Base-by-base conservation (phyloP, 2,113 vertebrate genomes). In the Petrocephalus microphthalmus region DNA sequence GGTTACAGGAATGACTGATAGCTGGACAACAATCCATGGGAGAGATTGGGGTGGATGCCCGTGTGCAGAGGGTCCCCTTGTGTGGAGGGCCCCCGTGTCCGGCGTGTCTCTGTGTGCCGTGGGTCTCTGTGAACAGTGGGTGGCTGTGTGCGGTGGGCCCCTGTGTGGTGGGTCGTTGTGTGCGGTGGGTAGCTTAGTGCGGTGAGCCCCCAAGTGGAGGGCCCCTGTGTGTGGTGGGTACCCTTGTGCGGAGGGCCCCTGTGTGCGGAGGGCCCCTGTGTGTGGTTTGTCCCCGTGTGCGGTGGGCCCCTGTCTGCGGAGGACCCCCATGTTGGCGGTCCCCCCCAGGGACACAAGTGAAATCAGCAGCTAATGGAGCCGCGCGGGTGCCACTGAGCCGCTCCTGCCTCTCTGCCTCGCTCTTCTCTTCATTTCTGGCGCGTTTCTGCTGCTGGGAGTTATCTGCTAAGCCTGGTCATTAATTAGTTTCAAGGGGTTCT, bases 381-480 rank as follows among this genome's bases (percentile, higher is more conserved):
- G 47, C 56, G 13, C 13, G 84, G 33, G 42, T 47, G 52, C 52
- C 19, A 7, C 19, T 64, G 74, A 64, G 74, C 22, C 29, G 88
- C 85, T 85, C 45, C 85, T 78, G 51, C 89, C 78, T 57, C 84
- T 52, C 33, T 54, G 22, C 88, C 86, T 82, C 87, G 87, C 85
- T 88, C 52, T 29, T 57, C 84, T 82, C 56, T 56, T 88, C 78
- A 87, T 60, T 85, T 83, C 64, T n/a, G 85, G 87, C 56, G 22
- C 74, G 52, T 88, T 89, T 83, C 85, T 88, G 90, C 90, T 91
- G 89, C 88, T 87, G 92, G 92, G 91, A 91, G 93, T 93, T 94
- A 93, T 93, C 92, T 93, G 91, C 90, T 90, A 88, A 93, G 91
- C 88, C 87, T 33, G 92, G 92, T 92, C 93, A 94, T 95, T 95